A percentile compares a stretch with the other conserved stretches of the same genome.
phyloP scores from a whole-genome alignment of 2,113 vertebrate species.

The Cottus gobio region DNA sequence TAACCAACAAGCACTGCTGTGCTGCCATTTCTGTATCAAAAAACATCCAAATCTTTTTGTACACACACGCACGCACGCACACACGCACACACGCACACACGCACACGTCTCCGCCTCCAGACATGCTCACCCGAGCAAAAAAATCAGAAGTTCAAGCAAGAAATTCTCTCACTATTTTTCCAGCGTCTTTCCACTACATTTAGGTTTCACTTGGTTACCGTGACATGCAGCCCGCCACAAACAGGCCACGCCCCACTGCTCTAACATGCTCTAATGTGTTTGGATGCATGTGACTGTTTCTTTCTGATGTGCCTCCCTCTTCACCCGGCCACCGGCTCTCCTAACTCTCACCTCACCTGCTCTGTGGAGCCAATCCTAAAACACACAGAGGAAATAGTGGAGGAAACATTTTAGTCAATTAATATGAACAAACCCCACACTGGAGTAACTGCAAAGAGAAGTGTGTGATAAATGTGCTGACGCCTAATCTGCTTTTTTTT shows the following conservation, averaged over 20 bases:
- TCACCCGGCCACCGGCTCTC: constrained; percentile 8
- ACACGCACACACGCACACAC: constrained; percentile 15
- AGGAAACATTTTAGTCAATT: background rate
- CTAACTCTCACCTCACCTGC: constrained; percentile 11
- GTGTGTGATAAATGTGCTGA: constrained; percentile 14
- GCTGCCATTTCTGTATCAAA: constrained; percentile 52
- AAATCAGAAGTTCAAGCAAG: constrained; percentile 80
- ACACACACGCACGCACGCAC: constrained; percentile 31
- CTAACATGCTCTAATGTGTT: constrained; percentile 47
- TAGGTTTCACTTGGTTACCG: constrained; percentile 60
- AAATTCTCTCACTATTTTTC: constrained; percentile 66
- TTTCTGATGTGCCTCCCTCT: constrained; percentile 23
- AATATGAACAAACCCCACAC: background rate
- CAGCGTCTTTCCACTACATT: constrained; percentile 69
- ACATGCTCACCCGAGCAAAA: constrained; percentile 78
- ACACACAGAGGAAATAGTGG: background rate
- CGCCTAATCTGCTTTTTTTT: background rate
- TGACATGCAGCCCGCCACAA: constrained; percentile 43
- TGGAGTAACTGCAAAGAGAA: background rate
- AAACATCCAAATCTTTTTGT: constrained; percentile 60
- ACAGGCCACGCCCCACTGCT: constrained; percentile 33
- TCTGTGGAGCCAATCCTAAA: background rate
- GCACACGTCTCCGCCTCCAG: constrained; percentile 44
- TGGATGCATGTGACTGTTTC: constrained; percentile 45
- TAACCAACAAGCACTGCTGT: constrained; percentile 49